These are phyloP conservation scores for Hypanus sabinus DNA, from an alignment of 2,113 vertebrate species.

Conservation along the genomic window DNA sequence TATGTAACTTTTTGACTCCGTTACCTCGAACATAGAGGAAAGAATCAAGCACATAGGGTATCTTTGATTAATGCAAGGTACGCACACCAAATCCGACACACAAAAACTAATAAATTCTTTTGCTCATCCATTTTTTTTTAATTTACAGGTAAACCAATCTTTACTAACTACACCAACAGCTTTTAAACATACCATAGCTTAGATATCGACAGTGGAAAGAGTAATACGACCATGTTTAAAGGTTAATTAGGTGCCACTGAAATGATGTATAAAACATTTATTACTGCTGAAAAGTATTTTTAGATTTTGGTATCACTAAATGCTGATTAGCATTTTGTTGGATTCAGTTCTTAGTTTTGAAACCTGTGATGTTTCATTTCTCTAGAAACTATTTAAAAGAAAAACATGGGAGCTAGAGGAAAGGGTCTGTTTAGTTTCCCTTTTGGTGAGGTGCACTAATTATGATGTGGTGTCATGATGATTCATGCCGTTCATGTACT, in stretches of 20 bases:
- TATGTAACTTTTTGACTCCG: too few relatives aligned
- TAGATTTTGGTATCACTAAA: neutral
- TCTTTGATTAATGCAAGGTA: neutral
- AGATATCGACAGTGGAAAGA: neutral
- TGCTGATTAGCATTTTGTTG: neutral
- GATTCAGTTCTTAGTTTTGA: neutral
- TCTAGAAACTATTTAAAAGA: too few relatives aligned
- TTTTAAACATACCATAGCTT: too few relatives aligned
- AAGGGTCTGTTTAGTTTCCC: too few relatives aligned
- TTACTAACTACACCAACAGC: neutral
- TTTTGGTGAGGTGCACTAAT: too few relatives aligned
- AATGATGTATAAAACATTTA: neutral
- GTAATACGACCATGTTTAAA: neutral
- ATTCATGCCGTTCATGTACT: too few relatives aligned
- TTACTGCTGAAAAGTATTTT: neutral
- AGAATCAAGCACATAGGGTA: neutral
- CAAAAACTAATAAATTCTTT: neutral
- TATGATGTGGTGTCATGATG: too few relatives aligned
- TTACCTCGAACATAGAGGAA: neutral
- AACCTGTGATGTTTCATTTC: neutral
- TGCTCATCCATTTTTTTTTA: neutral
- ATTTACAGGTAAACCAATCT: neutral
- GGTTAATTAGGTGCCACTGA: neutral
- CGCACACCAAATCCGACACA: neutral
- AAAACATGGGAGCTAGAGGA: too few relatives aligned